phyloP scores from a whole-genome alignment of 2,797 vertebrate species.

The Anomalospiza imberbis region DNA sequence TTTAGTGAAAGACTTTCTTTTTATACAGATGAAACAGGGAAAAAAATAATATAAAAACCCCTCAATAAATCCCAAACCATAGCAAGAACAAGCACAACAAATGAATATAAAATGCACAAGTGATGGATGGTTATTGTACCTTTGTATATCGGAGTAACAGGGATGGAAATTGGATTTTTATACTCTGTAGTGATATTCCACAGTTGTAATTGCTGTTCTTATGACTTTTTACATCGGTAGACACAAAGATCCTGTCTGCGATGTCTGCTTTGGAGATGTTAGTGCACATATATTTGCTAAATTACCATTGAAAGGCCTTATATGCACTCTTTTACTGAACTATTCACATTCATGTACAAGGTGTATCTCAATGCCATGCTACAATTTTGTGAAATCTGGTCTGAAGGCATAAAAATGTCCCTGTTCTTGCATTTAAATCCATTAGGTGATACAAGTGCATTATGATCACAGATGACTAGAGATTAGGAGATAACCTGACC shows the following conservation, averaged over 20 bases:
- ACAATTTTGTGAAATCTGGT: not conserved
- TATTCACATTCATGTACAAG: not conserved
- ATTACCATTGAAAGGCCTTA: not conserved
- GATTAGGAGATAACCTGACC: not conserved
- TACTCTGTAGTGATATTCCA: not conserved
- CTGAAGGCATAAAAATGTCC: not conserved
- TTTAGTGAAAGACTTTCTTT: not conserved
- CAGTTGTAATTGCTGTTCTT: not conserved
- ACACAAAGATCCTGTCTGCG: not conserved
- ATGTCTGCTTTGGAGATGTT: not conserved
- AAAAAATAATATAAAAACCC: not conserved
- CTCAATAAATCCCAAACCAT: not conserved
- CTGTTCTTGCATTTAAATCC: not conserved
- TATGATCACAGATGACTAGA: not conserved
- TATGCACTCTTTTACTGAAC: not conserved
- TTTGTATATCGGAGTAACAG: not conserved
- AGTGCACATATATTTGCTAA: not conserved
- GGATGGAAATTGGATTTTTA: not conserved
- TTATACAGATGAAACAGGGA: not conserved
- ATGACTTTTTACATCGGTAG: not conserved
- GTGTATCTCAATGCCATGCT: not conserved
- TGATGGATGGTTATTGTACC: not conserved
- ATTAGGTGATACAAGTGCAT: not conserved
- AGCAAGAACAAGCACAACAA: not conserved
- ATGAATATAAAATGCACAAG: not conserved